These are phyloP conservation scores for Achroia grisella DNA, from an alignment of 1,140 invertebrate genomes.

Conservation along the genomic window DNA sequence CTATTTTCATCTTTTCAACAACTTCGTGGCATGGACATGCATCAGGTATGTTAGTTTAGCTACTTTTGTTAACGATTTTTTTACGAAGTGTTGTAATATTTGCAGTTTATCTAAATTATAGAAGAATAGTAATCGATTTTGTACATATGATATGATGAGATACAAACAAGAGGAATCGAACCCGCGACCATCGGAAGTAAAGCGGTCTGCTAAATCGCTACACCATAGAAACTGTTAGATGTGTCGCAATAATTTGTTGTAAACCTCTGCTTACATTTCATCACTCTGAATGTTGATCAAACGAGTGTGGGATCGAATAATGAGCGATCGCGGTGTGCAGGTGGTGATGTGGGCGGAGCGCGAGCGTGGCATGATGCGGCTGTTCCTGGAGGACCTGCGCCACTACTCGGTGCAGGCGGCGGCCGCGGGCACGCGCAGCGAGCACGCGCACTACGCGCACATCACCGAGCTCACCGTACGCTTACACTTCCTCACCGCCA, in stretches of 20 bases:
- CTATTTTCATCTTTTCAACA: constrained; percentile 94
- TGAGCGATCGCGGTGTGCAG: constrained; percentile 15
- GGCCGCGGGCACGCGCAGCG: constrained; percentile 20
- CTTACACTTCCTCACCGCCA: constrained; percentile 91
- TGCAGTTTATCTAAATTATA: no score
- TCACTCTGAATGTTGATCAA: background rate
- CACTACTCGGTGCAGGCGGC: constrained; percentile 71
- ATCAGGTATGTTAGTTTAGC: constrained; percentile 66
- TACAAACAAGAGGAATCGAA: no score
- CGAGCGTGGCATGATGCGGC: constrained; percentile 91
- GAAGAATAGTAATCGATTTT: no score
- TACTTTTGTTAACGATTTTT: no score
- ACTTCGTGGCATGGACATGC: constrained; percentile 86
- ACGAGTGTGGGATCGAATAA: background rate
- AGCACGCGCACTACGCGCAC: constrained; percentile 82
- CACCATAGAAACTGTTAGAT: no score
- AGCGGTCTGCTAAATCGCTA: no score
- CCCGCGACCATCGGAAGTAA: no score
- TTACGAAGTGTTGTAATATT: no score
- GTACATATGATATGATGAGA: no score
- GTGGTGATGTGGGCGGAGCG: constrained; percentile 92
- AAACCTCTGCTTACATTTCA: no score
- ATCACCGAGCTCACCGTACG: constrained; percentile 93
- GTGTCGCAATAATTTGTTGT: no score
- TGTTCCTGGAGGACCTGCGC: constrained; percentile 91